phyloP scores from a whole-genome alignment of 1,140 invertebrate genomes.

The Drosophila orosa region DNA sequence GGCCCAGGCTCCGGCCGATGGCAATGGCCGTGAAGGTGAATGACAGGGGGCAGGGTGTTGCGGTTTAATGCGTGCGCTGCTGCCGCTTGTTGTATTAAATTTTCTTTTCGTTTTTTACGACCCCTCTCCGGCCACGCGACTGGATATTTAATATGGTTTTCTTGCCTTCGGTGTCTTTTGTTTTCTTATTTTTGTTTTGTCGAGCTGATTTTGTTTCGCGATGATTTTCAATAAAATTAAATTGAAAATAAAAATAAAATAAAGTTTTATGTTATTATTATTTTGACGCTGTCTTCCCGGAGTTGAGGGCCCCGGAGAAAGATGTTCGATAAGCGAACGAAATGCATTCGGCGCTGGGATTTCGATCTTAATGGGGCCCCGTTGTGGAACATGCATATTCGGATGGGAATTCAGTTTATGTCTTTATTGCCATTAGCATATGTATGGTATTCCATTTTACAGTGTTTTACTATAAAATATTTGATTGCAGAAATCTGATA shows the following conservation, averaged over 20 bases:
- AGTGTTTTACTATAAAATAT: conserved; percentile 5
- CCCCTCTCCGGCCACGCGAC: conserved; percentile 64
- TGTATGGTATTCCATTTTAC: conserved; percentile 15
- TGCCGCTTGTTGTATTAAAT: conserved; percentile 70
- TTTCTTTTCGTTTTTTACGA: conserved; percentile 59
- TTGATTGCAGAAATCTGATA: neutral
- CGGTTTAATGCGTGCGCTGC: conserved; percentile 68
- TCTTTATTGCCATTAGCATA: conserved; percentile 46
- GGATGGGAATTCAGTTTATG: conserved; percentile 38
- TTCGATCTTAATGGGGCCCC: conserved; percentile 40
- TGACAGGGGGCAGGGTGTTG: conserved; percentile 51
- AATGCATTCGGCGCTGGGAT: conserved; percentile 47
- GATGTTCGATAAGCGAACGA: conserved; percentile 50
- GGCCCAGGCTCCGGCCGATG: conserved; percentile 41
- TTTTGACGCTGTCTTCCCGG: conserved; percentile 63
- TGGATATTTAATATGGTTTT: conserved; percentile 58
- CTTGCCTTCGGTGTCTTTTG: conserved; percentile 23
- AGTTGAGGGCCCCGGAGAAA: conserved; percentile 35
- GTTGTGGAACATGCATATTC: conserved; percentile 28
- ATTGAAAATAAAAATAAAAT: conserved; percentile 83
- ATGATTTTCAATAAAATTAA: conserved; percentile 82
- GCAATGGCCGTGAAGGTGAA: conserved; percentile 71
- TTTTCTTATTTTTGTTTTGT: conserved; percentile 16
- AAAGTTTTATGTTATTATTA: conserved; percentile 83
- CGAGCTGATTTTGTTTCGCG: conserved; percentile 41